Percentiles rank a stretch among this genome's conserved stretches.
phyloP scores from a whole-genome alignment of 92 coral and sea anemone genomes.

The Epizoanthus ramosus region DNA sequence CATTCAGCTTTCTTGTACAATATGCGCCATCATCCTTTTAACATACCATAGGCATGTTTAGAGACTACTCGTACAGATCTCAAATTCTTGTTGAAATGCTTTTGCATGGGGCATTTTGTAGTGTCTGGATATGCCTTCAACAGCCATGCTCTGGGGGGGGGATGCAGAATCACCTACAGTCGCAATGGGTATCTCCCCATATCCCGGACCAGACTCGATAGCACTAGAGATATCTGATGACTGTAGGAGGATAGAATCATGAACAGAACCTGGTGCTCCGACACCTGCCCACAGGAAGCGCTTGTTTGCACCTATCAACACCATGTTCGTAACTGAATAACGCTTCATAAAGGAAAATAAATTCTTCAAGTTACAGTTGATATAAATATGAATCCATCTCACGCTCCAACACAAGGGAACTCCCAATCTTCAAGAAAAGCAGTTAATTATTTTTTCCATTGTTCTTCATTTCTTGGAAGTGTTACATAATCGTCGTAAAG shows the following conservation, averaged over 20 bases:
- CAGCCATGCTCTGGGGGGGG: slow-evolving; percentile 56
- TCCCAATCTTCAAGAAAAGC: slow-evolving; percentile 63
- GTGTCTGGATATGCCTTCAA: slow-evolving; percentile 50
- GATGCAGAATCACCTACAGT: slow-evolving; percentile 49
- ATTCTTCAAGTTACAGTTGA: slow-evolving; percentile 47
- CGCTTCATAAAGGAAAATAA: slow-evolving; percentile 48
- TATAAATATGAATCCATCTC: slow-evolving; percentile 63
- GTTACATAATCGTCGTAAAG: slow-evolving; percentile 34
- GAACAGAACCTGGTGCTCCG: slow-evolving; percentile 58
- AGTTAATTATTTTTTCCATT: slow-evolving; percentile 52
- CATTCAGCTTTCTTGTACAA: slow-evolving; percentile 55
- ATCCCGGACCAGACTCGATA: slow-evolving; percentile 12
- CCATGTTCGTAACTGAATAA: slow-evolving; percentile 57
- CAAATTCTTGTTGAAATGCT: slow-evolving; percentile 42
- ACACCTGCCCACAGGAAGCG: slow-evolving; percentile 59
- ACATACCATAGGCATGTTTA: slow-evolving; percentile 63
- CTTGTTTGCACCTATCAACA: slow-evolving; percentile 51
- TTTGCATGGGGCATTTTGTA: slow-evolving; percentile 40
- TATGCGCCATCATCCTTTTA: slow-evolving; percentile 43
- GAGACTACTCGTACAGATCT: slow-evolving; percentile 56
- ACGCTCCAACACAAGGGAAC: slow-evolving; percentile 64
- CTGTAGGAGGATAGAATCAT: slow-evolving; percentile 59
- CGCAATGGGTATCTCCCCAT: slow-evolving; percentile 43
- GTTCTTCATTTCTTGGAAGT: slow-evolving; percentile 36
- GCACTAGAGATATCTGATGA: slow-evolving; percentile 40